Evolutionary conservation across 1,140 invertebrate species (phyloP), one percentile per base, ranked within the genome.

Genomic region (Drosophila rufa): DNA sequence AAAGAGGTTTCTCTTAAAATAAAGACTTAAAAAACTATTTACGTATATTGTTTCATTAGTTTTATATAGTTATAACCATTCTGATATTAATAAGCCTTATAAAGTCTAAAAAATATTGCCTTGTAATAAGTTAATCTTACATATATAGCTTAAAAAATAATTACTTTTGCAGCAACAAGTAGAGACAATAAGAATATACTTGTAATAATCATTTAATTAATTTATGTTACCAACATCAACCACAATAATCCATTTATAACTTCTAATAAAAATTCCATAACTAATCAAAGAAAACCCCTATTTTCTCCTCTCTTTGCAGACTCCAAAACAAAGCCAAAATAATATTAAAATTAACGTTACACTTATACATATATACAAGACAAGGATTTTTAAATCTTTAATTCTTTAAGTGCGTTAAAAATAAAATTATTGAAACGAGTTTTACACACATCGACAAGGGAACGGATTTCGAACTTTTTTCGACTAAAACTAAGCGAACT

Each of bases 321-420:
- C 76, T 80, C 80, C 59, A 71, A 61, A 79, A 79, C 55, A 75
- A 79, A 79, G 76, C 75, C 75, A 79, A 79, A 79, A 80, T 74
- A 79, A 74, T 60, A 25, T 50, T 66, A 55, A 67, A 70, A 33
- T 65, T 56, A 61, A 69, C 19, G 14, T 55, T 22, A 40, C 19
- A 48, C 45, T 25, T 45, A 53, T 56, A 57, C 36, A 22, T 64
- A 46, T 71, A 62, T 47, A 76, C 66, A 69, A 58, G 36, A 46
- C 47, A 65, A 50, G 15, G 30, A 67, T 30, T 85, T 84, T 64
- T 55, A 56, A 81, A 53, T 45, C 67, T 48, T 47, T 59, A 74
- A 53, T 70, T 47, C 25, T 30, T 66, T 40, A 48, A 50, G 61
- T 50, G 61, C 36, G n/a, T 47, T 33, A 33, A 50, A 67, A 75